phyloP scores from a whole-genome alignment of 2,888 invertebrate genomes.

The Encarsia formosa region DNA sequence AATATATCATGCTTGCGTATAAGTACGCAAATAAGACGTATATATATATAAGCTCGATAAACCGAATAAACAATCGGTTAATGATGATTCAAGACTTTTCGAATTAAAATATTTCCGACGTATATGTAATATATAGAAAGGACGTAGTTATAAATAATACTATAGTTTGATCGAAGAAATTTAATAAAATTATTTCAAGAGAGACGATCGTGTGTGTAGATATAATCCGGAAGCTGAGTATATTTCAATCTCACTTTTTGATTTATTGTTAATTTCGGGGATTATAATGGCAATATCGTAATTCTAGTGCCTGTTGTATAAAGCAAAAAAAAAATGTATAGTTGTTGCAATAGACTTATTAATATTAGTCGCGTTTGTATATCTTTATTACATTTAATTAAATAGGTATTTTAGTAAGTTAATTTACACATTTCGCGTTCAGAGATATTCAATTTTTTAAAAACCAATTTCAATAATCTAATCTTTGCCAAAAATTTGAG shows the following conservation, averaged over 20 bases:
- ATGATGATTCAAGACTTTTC: too few relatives aligned
- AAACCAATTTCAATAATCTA: too few relatives aligned
- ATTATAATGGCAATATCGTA: constrained; percentile 31
- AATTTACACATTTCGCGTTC: too few relatives aligned
- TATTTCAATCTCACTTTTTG: constrained; percentile 2
- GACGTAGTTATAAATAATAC: constrained; percentile 1
- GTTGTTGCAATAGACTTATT: constrained; percentile 21
- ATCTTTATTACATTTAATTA: constrained; percentile 11
- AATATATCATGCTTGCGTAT: constrained; percentile 2
- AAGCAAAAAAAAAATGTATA: constrained; percentile 17
- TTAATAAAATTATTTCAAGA: constrained; percentile 1
- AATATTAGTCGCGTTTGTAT: constrained; percentile 13
- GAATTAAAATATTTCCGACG: too few relatives aligned
- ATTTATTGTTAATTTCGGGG: constrained; percentile 17
- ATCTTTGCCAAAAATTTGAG: too few relatives aligned
- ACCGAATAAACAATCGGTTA: too few relatives aligned
- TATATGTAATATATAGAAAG: constrained; percentile 13
- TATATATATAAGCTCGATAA: too few relatives aligned
- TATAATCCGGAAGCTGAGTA: constrained; percentile 6
- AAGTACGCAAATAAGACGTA: background rate
- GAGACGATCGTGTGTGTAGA: constrained; percentile 20
- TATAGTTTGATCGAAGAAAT: constrained; percentile 8
- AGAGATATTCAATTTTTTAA: too few relatives aligned
- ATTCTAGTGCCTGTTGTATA: constrained; percentile 29
- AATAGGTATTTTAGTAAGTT: too few relatives aligned